Conservation (phyloP, 2,113 vertebrate genomes). For the Astur gentilis region DNA sequence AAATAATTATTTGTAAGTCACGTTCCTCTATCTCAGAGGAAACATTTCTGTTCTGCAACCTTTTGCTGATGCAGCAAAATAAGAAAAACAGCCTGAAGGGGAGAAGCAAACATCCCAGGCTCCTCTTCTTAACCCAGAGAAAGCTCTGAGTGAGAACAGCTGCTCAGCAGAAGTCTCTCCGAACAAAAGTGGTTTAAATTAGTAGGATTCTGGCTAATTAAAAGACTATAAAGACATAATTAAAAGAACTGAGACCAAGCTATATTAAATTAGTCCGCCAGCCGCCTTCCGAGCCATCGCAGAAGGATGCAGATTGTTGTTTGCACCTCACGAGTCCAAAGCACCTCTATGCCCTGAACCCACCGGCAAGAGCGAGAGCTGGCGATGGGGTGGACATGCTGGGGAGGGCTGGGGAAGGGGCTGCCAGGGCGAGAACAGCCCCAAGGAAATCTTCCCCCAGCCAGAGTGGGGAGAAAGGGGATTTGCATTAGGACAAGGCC, state of each 20-base stretch:
- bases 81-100: conserved; percentile 54
- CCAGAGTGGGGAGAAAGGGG: not conserved
- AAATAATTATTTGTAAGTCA: conserved; percentile 53
- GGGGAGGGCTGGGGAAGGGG: not conserved
- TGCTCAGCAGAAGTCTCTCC: conserved; percentile 49
- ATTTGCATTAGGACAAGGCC: not conserved
- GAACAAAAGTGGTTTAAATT: conserved; percentile 60
- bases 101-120: conserved; percentile 19
- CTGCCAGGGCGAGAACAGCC: not conserved
- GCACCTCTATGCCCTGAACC: not conserved
- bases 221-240: conserved; percentile 67
- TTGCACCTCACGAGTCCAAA: not conserved
- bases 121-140: conserved; percentile 12
- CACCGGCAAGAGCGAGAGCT: not conserved
- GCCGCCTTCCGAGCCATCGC: not conserved
- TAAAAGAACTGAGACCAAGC: conserved; percentile 51
- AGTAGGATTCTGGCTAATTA: conserved; percentile 66
- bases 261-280: conserved; percentile 49
- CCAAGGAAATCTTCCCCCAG: not conserved
- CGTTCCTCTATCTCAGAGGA: conserved; percentile 47
- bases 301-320: not conserved
- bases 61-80: conserved; percentile 57
- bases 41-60: not conserved
- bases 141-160: conserved; percentile 54
- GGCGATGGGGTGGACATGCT: not conserved